Evolutionary conservation across 2,888 invertebrate species (phyloP).

Genomic region (Ectemnius lituratus): DNA sequence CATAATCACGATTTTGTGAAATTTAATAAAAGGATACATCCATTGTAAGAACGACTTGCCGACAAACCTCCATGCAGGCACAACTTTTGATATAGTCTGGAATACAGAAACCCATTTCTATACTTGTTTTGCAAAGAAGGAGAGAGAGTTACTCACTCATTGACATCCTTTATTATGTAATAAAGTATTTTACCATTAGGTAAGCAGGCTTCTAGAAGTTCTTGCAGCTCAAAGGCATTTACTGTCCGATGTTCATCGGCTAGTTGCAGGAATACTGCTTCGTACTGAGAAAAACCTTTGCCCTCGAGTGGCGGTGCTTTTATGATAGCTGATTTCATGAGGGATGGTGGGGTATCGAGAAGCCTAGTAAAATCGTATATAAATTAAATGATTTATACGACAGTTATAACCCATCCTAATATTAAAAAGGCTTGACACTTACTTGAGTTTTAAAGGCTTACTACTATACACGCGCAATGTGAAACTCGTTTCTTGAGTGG

Average conservation of each 20-base stretch:
- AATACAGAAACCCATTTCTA: conserved; percentile 48
- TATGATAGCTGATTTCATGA: conserved; percentile 87
- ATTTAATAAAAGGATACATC: conserved; percentile 85
- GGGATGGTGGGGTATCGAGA: conserved; percentile 82
- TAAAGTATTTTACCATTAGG: conserved; percentile 83
- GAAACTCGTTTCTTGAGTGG: conserved; percentile 93
- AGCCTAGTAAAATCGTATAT: conserved; percentile 74
- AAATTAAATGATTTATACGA: not conserved
- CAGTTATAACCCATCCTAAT: not conserved
- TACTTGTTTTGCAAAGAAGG: too few relatives aligned
- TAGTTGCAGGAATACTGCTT: conserved; percentile 92
- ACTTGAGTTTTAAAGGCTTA: conserved; percentile 87
- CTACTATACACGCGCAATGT: conserved; percentile 90
- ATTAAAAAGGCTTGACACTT: conserved; percentile 72
- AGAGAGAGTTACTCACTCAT: not conserved
- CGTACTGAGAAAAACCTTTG: conserved; percentile 90
- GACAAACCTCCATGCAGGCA: conserved; percentile 93
- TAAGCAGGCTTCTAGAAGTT: conserved; percentile 91
- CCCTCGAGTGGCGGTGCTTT: conserved; percentile 86
- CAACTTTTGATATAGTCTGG: conserved; percentile 95
- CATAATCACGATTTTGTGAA: not conserved
- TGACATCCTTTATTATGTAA: not conserved
- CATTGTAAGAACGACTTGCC: conserved; percentile 92
- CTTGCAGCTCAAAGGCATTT: conserved; percentile 94
- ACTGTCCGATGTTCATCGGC: conserved; percentile 95